Percentiles rank a stretch among this genome's conserved stretches.
Evolutionary conservation across 2,113 vertebrate species (phyloP).

Genomic region (Pteronura brasiliensis): DNA sequence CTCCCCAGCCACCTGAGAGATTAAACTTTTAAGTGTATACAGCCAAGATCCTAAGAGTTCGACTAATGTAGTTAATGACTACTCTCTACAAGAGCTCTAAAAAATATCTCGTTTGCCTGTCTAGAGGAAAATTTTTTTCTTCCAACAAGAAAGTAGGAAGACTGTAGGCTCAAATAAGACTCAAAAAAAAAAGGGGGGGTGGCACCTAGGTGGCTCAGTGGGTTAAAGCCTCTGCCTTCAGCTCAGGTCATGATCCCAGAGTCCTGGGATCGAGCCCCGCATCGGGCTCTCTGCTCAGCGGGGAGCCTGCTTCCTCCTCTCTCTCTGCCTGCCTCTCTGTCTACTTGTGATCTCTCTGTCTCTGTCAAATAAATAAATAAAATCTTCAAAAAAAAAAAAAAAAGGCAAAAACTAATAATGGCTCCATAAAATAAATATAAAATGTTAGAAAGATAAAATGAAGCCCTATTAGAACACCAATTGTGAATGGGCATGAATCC

Average conservation of each 20-base stretch:
- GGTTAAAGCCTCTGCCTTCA: no score
- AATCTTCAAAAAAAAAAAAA: not conserved
- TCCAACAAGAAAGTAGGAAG: not conserved
- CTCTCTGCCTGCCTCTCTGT: no score
- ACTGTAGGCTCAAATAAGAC: not conserved
- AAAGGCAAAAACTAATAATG: not conserved
- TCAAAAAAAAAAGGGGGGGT: not conserved
- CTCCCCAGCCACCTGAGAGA: not conserved
- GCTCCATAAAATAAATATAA: not conserved
- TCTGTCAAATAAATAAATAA: no score
- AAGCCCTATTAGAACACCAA: not conserved
- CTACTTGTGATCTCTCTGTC: no score
- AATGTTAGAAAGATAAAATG: not conserved
- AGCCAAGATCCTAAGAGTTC: not conserved
- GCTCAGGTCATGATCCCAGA: no score
- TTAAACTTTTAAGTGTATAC: not conserved
- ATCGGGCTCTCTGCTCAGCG: no score
- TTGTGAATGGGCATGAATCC: not conserved
- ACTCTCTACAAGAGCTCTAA: not conserved
- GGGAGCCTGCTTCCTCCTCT: no score
- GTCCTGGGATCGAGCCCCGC: no score
- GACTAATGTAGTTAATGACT: not conserved
- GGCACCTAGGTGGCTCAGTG: no score
- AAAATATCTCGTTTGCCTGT: not conserved
- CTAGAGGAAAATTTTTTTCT: not conserved